Evolutionary conservation across 2,888 invertebrate genomes (phyloP), one percentile per base, ranked within the genome.

Genomic region (Azorinus chamasolen): DNA sequence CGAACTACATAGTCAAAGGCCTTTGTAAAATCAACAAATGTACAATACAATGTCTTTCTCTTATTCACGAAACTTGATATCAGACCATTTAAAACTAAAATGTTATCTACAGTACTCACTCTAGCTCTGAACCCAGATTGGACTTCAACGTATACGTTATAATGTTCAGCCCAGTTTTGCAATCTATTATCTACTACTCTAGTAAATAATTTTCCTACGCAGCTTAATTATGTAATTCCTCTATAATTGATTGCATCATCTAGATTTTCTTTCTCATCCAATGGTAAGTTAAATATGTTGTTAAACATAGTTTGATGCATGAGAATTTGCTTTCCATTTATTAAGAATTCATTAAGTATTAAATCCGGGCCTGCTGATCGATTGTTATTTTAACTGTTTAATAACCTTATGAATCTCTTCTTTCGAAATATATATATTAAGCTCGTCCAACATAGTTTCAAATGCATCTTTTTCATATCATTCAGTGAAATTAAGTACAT

Each of bases 81-180:
- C 14, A 55, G 41, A n/a, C 55, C 55, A 39, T 55, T 16, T 55
- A 55, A 41, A n/a, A 39, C 41, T 39, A 55, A 55, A 41, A 55
- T 55, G 22, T 55, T 55, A 39, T 55, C 55, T 37, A 41, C 22
- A 20, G 55, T 55, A 20, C 55, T 22, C 39, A 55, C 22, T 3
- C 39, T 39, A 20, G 55, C n/a, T 20, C 55, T 10, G 72, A 39
- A 39, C 45, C 45, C 24, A 58, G 41, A 5, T 46, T 22, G 10
- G 76, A 77, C 12, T 76, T 16, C 58, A 69, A 43, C n/a, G 53
- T 57, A n/a, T 72, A 76, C 12, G 57, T 63, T 46, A 66, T 32
- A 86, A 48, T 16, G 64, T 24, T 12, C 80, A 25, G 14, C 54
- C 22, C 25, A 84, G 45, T 41, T 81, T 71, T 12, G 79, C 18